Percentiles rank a stretch among this genome's conserved stretches.
phyloP scores from a whole-genome alignment of 2,888 invertebrate species.

The Lepas anatifera region DNA sequence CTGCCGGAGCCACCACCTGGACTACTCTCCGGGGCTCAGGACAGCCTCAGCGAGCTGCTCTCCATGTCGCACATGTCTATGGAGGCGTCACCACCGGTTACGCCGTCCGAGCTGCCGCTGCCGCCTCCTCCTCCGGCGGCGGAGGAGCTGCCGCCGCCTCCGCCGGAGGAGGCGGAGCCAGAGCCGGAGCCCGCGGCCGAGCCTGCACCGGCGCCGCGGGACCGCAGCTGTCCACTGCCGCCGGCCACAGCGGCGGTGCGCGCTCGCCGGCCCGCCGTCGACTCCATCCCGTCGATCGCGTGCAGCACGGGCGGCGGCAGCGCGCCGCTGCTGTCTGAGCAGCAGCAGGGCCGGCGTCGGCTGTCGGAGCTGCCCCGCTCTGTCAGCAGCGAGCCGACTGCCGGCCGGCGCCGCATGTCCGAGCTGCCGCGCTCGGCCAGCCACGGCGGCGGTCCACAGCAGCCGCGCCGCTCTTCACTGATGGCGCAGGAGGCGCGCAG shows the following conservation, averaged over 20 bases:
- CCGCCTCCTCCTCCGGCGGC: too few species aligned
- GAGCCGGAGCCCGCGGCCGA: too few species aligned
- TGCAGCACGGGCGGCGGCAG: slow-evolving; percentile 11
- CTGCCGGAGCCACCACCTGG: background rate
- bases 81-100: background rate
- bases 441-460: background rate
- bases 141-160: too few species aligned
- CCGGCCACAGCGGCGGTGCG: background rate
- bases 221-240: too few species aligned
- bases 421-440: background rate
- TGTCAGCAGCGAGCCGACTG: background rate
- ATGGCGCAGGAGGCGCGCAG: background rate
- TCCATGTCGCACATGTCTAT: background rate
- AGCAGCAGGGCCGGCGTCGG: background rate
- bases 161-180: too few species aligned
- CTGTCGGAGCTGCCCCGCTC: slow-evolving; percentile 3
- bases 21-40: background rate
- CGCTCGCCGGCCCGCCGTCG: background rate
- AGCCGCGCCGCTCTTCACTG: background rate
- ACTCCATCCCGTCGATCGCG: background rate
- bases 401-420: too few species aligned
- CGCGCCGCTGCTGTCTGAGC: background rate
- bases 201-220: too few species aligned
- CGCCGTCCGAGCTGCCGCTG: too few species aligned
- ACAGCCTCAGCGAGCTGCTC: slow-evolving; percentile 3